Percentiles rank a stretch among this genome's conserved stretches.
phyloP scores from a whole-genome alignment of 2,797 vertebrate genomes.

The Simalia tracyae region DNA sequence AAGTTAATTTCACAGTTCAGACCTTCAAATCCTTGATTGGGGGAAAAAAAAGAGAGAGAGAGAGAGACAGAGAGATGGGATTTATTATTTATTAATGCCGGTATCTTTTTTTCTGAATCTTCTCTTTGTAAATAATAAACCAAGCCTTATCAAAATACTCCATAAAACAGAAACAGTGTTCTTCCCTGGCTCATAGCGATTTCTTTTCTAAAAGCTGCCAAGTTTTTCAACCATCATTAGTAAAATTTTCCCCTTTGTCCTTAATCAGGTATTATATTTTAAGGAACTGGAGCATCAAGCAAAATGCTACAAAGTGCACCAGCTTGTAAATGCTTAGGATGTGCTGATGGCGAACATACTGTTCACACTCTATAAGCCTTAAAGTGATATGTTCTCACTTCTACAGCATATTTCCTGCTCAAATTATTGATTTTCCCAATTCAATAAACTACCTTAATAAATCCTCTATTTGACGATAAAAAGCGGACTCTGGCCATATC shows the following conservation, averaged over 20 bases:
- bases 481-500: background rate
- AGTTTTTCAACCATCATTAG: conserved; percentile 15
- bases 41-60: background rate
- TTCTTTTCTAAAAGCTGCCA: background rate
- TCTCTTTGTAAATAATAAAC: conserved; percentile 25
- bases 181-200: background rate
- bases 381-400: background rate
- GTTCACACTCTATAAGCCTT: background rate
- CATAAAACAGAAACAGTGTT: conserved; percentile 27
- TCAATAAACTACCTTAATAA: no score
- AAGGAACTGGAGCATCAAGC: background rate
- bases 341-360: background rate
- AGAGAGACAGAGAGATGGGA: background rate
- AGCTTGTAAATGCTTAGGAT: background rate
- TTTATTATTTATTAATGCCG: conserved; percentile 34
- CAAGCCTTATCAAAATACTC: conserved; percentile 38
- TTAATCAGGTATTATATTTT: conserved; percentile 16
- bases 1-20: conserved; percentile 79
- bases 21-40: conserved; percentile 72
- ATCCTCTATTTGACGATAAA: background rate
- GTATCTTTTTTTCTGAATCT: conserved; percentile 25
- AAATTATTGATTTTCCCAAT: background rate
- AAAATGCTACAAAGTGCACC: background rate
- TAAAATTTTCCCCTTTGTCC: conserved; percentile 9
- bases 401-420: background rate